These are phyloP conservation scores for Tragelaphus strepsiceros DNA, from an alignment of 2,113 vertebrate genomes.

Conservation along the genomic window DNA sequence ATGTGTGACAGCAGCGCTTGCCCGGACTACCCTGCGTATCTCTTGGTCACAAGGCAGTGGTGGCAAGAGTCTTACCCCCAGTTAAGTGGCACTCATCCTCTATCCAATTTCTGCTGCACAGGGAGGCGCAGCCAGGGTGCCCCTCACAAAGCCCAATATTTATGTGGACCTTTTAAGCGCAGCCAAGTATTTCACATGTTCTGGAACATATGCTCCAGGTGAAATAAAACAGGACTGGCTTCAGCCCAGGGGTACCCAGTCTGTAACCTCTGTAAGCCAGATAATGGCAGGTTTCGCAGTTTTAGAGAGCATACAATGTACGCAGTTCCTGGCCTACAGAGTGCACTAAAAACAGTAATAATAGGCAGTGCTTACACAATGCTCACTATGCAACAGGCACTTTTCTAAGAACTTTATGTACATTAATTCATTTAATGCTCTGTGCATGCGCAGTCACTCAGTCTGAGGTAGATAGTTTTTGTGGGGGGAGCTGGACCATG, in stretches of 20 bases:
- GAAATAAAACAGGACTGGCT: background rate
- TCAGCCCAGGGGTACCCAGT: background rate
- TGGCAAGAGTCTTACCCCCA: background rate
- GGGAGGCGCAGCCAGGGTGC: background rate
- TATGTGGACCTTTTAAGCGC: background rate
- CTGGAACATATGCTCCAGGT: background rate
- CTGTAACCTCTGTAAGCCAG: background rate
- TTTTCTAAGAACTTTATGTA: background rate
- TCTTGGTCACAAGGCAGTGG: background rate
- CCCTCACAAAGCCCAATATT: background rate
- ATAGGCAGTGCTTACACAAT: background rate
- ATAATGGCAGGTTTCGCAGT: background rate
- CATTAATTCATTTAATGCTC: background rate
- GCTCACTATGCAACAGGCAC: background rate
- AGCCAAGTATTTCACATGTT: background rate
- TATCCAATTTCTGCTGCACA: background rate
- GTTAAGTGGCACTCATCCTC: background rate
- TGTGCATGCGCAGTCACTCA: background rate
- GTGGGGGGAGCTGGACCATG: background rate
- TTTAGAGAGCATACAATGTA: fast-evolving
- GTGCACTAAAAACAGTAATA: background rate
- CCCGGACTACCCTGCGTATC: background rate
- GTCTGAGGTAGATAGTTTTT: background rate
- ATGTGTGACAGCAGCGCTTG: background rate
- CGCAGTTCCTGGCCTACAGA: background rate